These are phyloP conservation scores for Varanus komodoensis DNA, from an alignment of 2,113 vertebrate genomes.

Conservation along the genomic window DNA sequence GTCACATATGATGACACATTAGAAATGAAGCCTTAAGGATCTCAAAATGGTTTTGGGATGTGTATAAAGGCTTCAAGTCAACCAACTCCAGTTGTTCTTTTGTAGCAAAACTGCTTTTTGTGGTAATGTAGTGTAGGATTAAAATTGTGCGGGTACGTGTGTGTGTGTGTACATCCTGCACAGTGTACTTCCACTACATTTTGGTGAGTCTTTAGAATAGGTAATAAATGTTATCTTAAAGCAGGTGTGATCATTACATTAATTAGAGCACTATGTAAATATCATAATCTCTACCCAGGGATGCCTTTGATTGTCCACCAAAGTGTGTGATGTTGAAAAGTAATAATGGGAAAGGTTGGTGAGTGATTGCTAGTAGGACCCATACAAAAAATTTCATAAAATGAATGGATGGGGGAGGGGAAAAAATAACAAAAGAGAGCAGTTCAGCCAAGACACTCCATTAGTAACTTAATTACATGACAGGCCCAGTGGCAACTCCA, in stretches of 20 bases:
- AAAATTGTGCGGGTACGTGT: constrained; percentile 25
- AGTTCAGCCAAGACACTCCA: neutral
- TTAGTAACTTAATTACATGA: constrained; percentile 10
- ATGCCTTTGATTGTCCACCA: constrained; percentile 55
- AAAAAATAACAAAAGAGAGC: constrained; percentile 3
- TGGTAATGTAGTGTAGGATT: constrained; percentile 27
- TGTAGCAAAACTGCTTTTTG: neutral
- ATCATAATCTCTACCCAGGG: constrained; percentile 53
- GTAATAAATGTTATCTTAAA: constrained; percentile 58
- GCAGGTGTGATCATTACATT: constrained; percentile 53
- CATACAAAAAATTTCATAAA: constrained; percentile 20
- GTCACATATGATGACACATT: neutral
- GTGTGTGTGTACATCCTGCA: neutral
- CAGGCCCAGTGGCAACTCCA: constrained; percentile 43
- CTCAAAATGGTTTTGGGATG: neutral
- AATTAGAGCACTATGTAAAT: constrained; percentile 62
- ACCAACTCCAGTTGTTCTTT: neutral
- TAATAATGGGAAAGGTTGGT: constrained; percentile 3
- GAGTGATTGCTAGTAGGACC: neutral
- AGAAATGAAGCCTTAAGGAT: neutral
- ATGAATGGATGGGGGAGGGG: neutral
- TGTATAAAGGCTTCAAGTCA: neutral
- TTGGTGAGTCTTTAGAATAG: constrained; percentile 37
- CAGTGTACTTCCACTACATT: constrained; percentile 35
- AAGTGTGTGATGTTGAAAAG: constrained; percentile 35